Conservation (phyloP, 2,113 vertebrate species). For the Phaethon lepturus region DNA sequence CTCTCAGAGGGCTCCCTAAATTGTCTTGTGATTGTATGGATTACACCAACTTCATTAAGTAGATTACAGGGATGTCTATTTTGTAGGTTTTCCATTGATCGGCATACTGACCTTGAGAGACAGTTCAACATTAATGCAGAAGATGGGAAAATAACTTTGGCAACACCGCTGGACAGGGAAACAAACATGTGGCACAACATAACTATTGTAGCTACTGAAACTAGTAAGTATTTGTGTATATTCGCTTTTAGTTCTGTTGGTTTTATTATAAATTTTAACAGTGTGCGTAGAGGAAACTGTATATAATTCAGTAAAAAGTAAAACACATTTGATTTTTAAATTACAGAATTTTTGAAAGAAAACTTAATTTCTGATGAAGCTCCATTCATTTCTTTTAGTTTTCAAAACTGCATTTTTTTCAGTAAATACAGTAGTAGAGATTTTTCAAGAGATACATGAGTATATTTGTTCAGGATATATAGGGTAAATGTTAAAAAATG, state of each 20-base stretch:
- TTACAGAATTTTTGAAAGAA: background rate
- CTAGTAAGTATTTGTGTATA: slow-evolving; percentile 84
- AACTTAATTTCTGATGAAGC: background rate
- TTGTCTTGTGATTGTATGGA: slow-evolving; percentile 16
- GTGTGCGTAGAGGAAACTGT: background rate
- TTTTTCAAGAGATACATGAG: background rate
- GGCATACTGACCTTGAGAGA: slow-evolving; percentile 96
- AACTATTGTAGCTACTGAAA: slow-evolving; percentile 95
- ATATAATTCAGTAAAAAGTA: background rate
- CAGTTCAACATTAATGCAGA: slow-evolving; percentile 98
- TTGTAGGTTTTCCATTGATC: slow-evolving; percentile 96
- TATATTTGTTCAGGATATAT: background rate
- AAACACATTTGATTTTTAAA: background rate
- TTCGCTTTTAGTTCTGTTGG: background rate
- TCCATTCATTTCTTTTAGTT: background rate
- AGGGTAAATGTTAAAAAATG: background rate
- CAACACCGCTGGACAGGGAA: slow-evolving; percentile 93
- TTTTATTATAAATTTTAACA: background rate
- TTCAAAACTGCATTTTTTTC: background rate
- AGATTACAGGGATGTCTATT: slow-evolving; percentile 69
- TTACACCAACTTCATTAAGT: slow-evolving; percentile 28
- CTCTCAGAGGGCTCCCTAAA: slow-evolving; percentile 50
- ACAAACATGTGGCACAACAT: slow-evolving; percentile 97
- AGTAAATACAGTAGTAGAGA: background rate
- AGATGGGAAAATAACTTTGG: slow-evolving; percentile 94